Evolutionary conservation across 2,888 invertebrate species (phyloP).

Genomic region (Hypselothyrea guttata): DNA sequence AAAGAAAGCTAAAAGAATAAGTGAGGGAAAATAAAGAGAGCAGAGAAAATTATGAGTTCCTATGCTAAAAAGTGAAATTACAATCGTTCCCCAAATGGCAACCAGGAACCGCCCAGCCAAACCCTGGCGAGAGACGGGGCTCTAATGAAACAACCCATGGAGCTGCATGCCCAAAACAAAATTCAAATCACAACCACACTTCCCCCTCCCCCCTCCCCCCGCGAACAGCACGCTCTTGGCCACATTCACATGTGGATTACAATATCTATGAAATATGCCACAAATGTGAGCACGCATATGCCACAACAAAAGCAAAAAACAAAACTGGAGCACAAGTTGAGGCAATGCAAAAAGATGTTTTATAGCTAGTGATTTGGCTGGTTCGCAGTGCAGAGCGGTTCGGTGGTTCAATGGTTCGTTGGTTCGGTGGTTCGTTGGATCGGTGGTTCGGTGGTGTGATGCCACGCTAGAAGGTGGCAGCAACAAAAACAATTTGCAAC

Average conservation of each 20-base stretch:
- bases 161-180: constrained; percentile 21
- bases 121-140: not conserved
- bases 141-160: constrained; percentile 44
- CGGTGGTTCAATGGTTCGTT: not conserved
- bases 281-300: constrained; percentile 42
- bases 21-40: not conserved
- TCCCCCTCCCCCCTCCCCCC: not conserved
- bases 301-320: constrained; percentile 19
- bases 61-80: constrained; percentile 46
- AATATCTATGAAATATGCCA: constrained; percentile 71
- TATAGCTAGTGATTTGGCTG: constrained; percentile 42
- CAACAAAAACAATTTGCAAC: constrained; percentile 80
- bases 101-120: constrained; percentile 19
- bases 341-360: constrained; percentile 52
- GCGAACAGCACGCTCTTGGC: too few relatives aligned
- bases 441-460: not conserved
- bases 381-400: constrained; percentile 14
- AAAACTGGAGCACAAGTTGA: constrained; percentile 9
- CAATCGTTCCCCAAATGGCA: constrained; percentile 48
- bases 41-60: too few relatives aligned
- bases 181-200: constrained; percentile 43
- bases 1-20: too few relatives aligned
- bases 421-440: not conserved
- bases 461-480: constrained; percentile 4
- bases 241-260: constrained; percentile 42